These are phyloP conservation scores for Carassius auratus DNA, from an alignment of 2,113 vertebrate species.

Conservation along the genomic window DNA sequence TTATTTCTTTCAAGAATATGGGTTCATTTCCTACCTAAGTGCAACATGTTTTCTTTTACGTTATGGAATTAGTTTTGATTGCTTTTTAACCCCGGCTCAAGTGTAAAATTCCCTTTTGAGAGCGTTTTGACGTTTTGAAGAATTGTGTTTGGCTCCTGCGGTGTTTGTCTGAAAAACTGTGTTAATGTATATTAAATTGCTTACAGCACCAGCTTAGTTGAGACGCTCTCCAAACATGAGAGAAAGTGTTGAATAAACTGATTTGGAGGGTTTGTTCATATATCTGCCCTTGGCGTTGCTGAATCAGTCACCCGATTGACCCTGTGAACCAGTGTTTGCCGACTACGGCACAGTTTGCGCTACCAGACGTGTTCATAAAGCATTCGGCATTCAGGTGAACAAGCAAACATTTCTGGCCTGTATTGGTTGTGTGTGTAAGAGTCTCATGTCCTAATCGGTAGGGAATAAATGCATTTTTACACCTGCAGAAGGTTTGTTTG, in stretches of 20 bases:
- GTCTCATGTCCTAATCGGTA: conserved; percentile 18
- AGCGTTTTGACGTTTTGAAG: conserved; percentile 59
- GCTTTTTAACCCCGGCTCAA: conserved; percentile 4
- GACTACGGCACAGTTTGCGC: not conserved
- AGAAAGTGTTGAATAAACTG: conserved; percentile 58
- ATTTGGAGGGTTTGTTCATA: conserved; percentile 59
- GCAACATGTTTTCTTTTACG: not conserved
- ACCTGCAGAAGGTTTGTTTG: conserved; percentile 10
- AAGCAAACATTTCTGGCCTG: not conserved
- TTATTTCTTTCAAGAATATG: not conserved
- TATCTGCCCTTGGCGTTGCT: conserved; percentile 15
- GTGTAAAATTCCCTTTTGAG: conserved; percentile 24
- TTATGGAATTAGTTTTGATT: conserved; percentile 25
- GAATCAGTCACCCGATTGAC: conserved; percentile 11
- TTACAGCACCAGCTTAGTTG: conserved; percentile 48
- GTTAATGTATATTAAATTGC: conserved; percentile 55
- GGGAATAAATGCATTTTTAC: conserved; percentile 46
- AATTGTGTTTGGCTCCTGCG: conserved; percentile 56
- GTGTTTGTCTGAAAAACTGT: conserved; percentile 5
- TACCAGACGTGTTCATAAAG: conserved; percentile 1
- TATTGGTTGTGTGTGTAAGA: not conserved
- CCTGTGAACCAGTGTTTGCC: not conserved
- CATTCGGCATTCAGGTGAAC: not conserved
- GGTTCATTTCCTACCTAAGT: not conserved
- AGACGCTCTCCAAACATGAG: conserved; percentile 45